phyloP scores from a whole-genome alignment of 2,888 invertebrate species.

The Drosophila infuscata region DNA sequence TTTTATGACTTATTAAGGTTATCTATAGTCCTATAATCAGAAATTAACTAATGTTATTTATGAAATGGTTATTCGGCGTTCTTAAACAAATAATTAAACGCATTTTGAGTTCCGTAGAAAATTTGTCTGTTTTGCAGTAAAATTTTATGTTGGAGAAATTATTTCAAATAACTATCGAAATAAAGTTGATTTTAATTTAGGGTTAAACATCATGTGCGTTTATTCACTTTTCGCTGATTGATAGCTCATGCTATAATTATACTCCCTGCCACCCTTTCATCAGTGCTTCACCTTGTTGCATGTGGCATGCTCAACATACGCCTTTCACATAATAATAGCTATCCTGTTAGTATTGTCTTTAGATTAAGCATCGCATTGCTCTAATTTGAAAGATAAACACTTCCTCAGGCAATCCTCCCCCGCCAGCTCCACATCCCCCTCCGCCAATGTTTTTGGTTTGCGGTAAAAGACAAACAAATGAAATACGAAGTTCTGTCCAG shows the following conservation, averaged over 20 bases:
- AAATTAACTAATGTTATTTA: neutral
- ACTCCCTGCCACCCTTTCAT: neutral
- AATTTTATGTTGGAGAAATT: neutral
- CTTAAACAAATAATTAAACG: neutral
- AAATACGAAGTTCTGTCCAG: slow-evolving; percentile 55
- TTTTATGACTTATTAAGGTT: neutral
- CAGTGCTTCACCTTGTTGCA: neutral
- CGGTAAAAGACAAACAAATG: slow-evolving; percentile 62
- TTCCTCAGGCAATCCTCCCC: slow-evolving; percentile 25
- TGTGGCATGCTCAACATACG: neutral
- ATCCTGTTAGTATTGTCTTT: slow-evolving; percentile 59
- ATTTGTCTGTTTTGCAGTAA: neutral
- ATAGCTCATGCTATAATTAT: slow-evolving; percentile 6
- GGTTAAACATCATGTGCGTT: neutral
- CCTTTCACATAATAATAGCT: slow-evolving; percentile 2
- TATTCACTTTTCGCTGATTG: neutral
- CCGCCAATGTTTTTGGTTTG: neutral
- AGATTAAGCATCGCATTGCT: slow-evolving; percentile 44
- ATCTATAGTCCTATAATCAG: neutral
- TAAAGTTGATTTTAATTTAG: neutral
- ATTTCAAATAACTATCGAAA: neutral
- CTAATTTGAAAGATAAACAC: slow-evolving; percentile 70
- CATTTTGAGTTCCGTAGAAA: neutral
- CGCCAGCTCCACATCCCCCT: neutral
- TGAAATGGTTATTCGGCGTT: neutral